Evolutionary conservation across 1,140 invertebrate genomes (phyloP), one percentile per base, ranked within the genome.

Genomic region (Bradysia coprophila): DNA sequence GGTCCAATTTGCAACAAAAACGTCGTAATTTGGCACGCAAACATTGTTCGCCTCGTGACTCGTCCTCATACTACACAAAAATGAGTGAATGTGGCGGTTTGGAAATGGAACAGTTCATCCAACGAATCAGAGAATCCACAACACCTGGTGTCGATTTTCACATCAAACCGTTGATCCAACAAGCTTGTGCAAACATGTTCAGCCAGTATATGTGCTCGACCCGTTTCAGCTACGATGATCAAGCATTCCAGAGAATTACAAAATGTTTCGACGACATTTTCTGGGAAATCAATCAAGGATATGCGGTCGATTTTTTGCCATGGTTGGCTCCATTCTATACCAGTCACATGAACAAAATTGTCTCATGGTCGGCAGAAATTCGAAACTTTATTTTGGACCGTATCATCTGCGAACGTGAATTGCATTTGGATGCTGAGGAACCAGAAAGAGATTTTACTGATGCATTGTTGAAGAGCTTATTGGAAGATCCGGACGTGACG

Each of bases 271-370:
- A 91, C 50, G 71, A 77, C 41, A 81, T 93, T 3, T 93, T 93
- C 62, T 85, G 76, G 69, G 86, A 91, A 54, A 82, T 92, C 37
- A 90, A 91, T 54, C 79, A 86, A 55, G 86, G 86, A 0, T 89
- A 86, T 53, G 74, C 81, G 0, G 73, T 86, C 1, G 89, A 93
- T 52, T 89, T 92, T 55, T 56, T 93, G n/a, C 87, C 88, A 0
- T 83, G 80, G 69, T 51, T 91, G 1, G 64, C 75, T 42, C 81
- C 81, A 0, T 68, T 86, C 32, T 83, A 84, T 53, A 62, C 62
- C 9, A 59, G 65, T 1, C 78, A 86, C 50, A 73, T 82, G 63
- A 63, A 68, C 0, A 76, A 75, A 46, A 65, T 89, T 34, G 64
- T 69, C 0, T 56, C 70, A 28, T 82, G 77, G 75, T 74, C 79